Evolutionary conservation across 2,113 vertebrate species (phyloP).

Genomic region (Grammomys dolichurus): DNA sequence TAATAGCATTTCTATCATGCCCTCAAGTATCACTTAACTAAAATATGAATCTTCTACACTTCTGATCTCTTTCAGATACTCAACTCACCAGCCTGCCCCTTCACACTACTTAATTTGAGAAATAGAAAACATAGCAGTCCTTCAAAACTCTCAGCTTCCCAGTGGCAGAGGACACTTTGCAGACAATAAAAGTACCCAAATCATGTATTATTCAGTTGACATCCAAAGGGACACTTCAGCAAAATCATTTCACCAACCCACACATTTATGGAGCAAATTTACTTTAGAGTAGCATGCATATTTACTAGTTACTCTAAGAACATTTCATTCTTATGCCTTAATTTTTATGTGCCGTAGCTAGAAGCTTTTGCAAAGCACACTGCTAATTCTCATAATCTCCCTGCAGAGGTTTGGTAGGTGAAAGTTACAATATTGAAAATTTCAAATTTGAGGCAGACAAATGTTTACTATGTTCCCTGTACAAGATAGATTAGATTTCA

Average conservation of each 20-base stretch:
- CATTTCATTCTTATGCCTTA: constrained; percentile 55
- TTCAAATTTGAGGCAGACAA: constrained; percentile 59
- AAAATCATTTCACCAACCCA: constrained; percentile 44
- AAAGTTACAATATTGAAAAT: constrained; percentile 71
- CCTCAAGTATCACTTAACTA: constrained; percentile 8
- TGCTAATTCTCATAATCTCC: constrained; percentile 62
- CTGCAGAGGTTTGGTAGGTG: constrained; percentile 39
- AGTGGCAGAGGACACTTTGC: neutral
- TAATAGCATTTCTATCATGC: constrained; percentile 57
- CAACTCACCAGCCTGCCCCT: constrained; percentile 18
- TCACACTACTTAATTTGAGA: constrained; percentile 64
- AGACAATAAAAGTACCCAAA: constrained; percentile 56
- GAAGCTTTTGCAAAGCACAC: constrained; percentile 56
- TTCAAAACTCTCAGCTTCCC: constrained; percentile 58
- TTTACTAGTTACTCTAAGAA: constrained; percentile 63
- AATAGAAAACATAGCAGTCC: constrained; percentile 52
- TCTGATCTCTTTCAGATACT: constrained; percentile 12
- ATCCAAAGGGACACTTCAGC: constrained; percentile 57
- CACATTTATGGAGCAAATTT: constrained; percentile 14
- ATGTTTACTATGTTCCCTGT: constrained; percentile 14
- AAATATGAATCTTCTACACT: constrained; percentile 65
- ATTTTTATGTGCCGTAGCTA: constrained; percentile 60
- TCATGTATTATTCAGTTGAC: constrained; percentile 72
- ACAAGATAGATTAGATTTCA: constrained; percentile 67
- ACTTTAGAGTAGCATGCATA: constrained; percentile 61